phyloP scores from a whole-genome alignment of 2,113 vertebrate species.

The Cavia aperea region DNA sequence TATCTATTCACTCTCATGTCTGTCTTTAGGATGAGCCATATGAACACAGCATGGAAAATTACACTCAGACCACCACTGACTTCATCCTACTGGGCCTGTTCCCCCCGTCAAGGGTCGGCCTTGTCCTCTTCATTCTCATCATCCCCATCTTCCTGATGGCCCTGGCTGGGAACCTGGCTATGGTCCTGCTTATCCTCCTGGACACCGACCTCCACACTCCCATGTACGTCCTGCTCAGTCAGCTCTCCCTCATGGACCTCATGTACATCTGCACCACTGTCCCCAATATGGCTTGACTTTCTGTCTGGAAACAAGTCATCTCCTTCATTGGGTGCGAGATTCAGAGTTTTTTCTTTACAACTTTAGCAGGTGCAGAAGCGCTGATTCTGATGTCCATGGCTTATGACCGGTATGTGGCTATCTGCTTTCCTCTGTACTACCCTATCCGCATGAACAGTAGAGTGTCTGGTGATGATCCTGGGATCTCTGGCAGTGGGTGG shows the following conservation, averaged over 20 bases:
- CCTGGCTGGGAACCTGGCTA: not conserved
- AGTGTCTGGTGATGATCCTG: not conserved
- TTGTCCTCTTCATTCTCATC: not conserved
- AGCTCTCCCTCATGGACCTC: not conserved
- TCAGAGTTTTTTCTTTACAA: not conserved
- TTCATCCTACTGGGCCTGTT: too few relatives aligned
- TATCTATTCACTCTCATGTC: too few relatives aligned
- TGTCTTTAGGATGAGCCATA: too few relatives aligned
- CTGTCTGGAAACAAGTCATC: not conserved
- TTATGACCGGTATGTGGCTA: not conserved
- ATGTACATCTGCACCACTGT: not conserved
- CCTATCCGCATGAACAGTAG: not conserved
- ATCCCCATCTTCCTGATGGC: not conserved
- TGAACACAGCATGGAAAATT: too few relatives aligned
- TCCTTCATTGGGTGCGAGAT: not conserved
- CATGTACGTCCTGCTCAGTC: not conserved
- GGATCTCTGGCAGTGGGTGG: not conserved
- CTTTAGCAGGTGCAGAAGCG: not conserved
- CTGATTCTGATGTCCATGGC: slow-evolving; percentile 6
- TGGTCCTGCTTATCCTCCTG: not conserved
- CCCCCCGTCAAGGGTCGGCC: too few relatives aligned
- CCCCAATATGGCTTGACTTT: not conserved
- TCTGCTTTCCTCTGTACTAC: slow-evolving; percentile 17
- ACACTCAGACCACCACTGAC: too few relatives aligned
- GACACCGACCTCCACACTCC: not conserved